A percentile compares a stretch with the other conserved stretches of the same genome.
These are phyloP conservation scores for Neoascia interrupta DNA, from an alignment of 2,888 invertebrate genomes.

Conservation along the genomic window DNA sequence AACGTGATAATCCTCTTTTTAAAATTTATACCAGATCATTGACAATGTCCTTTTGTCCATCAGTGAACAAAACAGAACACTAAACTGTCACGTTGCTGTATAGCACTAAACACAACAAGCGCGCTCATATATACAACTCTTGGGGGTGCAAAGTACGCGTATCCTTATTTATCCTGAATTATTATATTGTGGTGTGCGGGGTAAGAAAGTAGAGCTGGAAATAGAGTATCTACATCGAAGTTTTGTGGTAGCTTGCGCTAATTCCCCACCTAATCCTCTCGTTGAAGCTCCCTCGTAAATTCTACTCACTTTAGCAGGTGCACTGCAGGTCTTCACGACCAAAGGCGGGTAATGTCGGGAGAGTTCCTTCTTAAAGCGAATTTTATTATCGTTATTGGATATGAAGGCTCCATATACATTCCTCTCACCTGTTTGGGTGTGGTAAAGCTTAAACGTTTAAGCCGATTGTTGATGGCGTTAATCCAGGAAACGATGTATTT, in stretches of 20 bases:
- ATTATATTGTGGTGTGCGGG: conserved; percentile 9
- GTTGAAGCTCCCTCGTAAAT: conserved; percentile 18
- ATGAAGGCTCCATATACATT: too few relatives aligned
- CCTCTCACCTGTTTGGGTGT: too few relatives aligned
- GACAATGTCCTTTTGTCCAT: conserved; percentile 17
- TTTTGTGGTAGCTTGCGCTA: too few relatives aligned
- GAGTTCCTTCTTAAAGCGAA: too few relatives aligned
- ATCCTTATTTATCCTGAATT: conserved; percentile 24
- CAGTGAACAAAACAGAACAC: not conserved
- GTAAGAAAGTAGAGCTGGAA: not conserved
- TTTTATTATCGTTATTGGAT: too few relatives aligned
- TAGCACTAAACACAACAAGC: not conserved
- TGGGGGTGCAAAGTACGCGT: not conserved
- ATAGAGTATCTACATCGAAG: conserved; percentile 16
- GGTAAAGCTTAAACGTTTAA: too few relatives aligned
- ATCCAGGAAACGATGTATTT: too few relatives aligned
- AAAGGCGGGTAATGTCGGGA: too few relatives aligned
- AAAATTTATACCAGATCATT: conserved; percentile 26
- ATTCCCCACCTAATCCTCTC: conserved; percentile 22
- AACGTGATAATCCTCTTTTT: conserved; percentile 29
- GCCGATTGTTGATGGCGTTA: too few relatives aligned
- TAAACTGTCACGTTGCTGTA: conserved; percentile 12
- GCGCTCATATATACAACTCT: too few relatives aligned
- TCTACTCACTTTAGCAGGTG: conserved; percentile 1
- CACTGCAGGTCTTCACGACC: conserved; percentile 10